Base-by-base conservation (phyloP, 2,797 vertebrate species). In the Enteromius radiatus region DNA sequence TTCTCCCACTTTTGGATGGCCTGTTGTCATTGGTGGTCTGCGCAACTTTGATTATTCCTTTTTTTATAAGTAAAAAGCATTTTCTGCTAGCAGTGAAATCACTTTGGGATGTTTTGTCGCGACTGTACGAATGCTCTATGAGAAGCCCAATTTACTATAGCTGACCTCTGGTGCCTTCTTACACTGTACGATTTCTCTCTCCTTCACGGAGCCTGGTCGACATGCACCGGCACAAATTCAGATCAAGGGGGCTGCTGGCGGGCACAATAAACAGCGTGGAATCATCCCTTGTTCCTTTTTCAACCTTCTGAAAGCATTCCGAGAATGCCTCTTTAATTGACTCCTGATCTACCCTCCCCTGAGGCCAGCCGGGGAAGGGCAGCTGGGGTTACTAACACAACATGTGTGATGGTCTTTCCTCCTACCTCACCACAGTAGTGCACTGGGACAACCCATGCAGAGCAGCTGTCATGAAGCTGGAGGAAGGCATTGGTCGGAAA, bases 271-370 rank as follows among this genome's bases (percentile, higher is more conserved):
- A 89, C 90, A 88, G 88, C 88, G 36, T 86, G 87, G 86, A 86
- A 88, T 89, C 91, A 88, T 92, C 91, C 93, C 92, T 90, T 90
- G 89, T 92, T 92, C 91, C 43, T 67, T 52, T 83, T 86, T 88
- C 80, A 78, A 79, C 84, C 89, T 89, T 88, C 89, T 91, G 91
- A 95, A 93, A 93, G 92, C 93, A 93, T 95, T 95, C 93, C 90
- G 85, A 89, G 90, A 91, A 93, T 94, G 89, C 91, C 90, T 84
- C 82, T 89, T 92, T 94, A 94, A 95, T 95, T 93, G 92, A 93
- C 92, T 92, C 91, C 91, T 92, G 92, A 93, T 92, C 91, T 91
- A 87, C 61, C 83, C 85, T 91, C 91, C 90, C 88, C 80, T 69
- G 90, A 85, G 85, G 91, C 23, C 84, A 81, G 90, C 26, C 45